Evolutionary conservation across 2,113 vertebrate genomes (phyloP), one percentile per base, ranked within the genome.

Genomic region (Scatophagus argus): DNA sequence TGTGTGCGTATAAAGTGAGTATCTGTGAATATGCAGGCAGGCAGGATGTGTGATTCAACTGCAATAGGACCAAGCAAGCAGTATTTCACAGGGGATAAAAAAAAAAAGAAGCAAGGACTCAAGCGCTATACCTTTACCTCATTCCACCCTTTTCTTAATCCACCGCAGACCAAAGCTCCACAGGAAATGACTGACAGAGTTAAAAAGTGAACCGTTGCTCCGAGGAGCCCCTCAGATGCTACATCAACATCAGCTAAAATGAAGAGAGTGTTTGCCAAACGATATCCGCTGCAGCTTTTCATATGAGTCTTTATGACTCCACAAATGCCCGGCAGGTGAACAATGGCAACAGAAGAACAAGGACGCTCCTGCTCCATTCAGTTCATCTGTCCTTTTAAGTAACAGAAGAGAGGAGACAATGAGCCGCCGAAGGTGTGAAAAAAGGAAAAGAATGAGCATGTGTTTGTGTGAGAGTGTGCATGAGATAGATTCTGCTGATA

Each of bases 321-420:
- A 21, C 61, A 47, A 68, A 70, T 56, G 59, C 74, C 85, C 80
- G 79, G 90, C 82, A 83, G 89, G 82, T 72, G 64, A 86, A 74
- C 72, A 75, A 67, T 25, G 16, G 66, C 73, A 52, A 43, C 23
- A 54, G 55, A 43, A 72, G 56, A 77, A 84, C 54, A 81, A 39
- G 34, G 25, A 86, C 46, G 65, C 63, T 54, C 43, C 21, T 1
- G 27, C 62, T 82, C 54, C 52, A 46, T 43, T 46, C 9, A 12
- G 65, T 72, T 73, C 55, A 71, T 79, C 71, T 78, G 38, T 72
- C 23, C 69, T 77, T 81, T 76, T 0, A 56, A 64, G 68, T 52
- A 62, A 51, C 21, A 72, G 71, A 64, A 56, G 71, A 70, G 63
- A 66, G 47, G 21, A 77, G 72, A 78, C 52, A 51, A 47, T 79